Evolutionary conservation across 2,797 vertebrate genomes (phyloP), one percentile per base, ranked within the genome.

Genomic region (Pseudomugil tenellus): DNA sequence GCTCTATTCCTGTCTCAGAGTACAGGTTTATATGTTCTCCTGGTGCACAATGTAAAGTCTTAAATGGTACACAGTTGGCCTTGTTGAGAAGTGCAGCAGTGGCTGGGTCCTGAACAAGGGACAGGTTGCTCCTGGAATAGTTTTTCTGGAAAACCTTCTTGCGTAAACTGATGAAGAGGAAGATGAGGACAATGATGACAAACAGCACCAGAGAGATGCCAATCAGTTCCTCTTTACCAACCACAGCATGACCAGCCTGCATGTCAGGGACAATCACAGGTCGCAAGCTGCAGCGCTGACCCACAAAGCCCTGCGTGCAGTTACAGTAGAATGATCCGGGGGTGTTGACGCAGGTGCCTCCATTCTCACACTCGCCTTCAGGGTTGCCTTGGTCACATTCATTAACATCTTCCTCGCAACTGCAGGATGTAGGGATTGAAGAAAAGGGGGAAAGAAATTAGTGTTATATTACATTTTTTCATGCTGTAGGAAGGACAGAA

Each of bases 61-160:
- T 96, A 81, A 98, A 98, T 17, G 96, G 96, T 46, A 95, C 84
- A 0, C 97, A 97, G 0, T 97, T 98, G 86, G 96, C 96, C 89
- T 99, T 99, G 90, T 97, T 95, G 32, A 99, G 95, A 31, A 99
- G 92, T 0, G 97, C 95, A 0, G 98, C 97, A 0, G 98, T 97
- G 43, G 98, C 98, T 0, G 98, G 98, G 79, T 99, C 98, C 86
- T 98, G 98, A 1, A 98, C 95, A 0, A 99, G 92, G 0, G 97
- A 96, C 70, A 98, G 95, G 84, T 98, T 96, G 90, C 97, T 97
- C 64, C 98, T 94, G 0, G 98, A 96, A 79, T 98, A 98, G 85
- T 95, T 96, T 87, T 98, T 98, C 74, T 95, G 94, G 91, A 99
- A 99, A 34, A 99, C 96, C 71, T 97, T 98, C 85, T 98, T 98